Base-by-base conservation (phyloP, 2,113 vertebrate species). In the Callorhinus ursinus region DNA sequence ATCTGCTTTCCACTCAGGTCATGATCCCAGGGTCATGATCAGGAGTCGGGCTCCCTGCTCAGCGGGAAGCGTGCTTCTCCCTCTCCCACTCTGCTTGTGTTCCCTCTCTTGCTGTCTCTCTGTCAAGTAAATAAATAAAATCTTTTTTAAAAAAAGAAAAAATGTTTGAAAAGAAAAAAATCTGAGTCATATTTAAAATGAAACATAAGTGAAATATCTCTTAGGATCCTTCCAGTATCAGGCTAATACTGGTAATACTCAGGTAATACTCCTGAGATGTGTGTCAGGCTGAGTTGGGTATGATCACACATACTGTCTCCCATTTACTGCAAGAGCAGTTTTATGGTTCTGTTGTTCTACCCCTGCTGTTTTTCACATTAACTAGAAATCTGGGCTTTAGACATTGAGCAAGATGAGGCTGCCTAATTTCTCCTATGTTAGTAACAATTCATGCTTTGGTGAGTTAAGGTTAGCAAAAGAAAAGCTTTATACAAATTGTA, bases 351-450 rank as follows among this genome's bases (percentile, higher is more conserved):
- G 6, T 57, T 96, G 89, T 95, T 74, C 92, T 84, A 26, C 16
- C 93, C 86, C 63, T 92, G 96, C 95, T 97, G 86, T 63, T 97
- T 97, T 92, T 97, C 77, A 24, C 79, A 90, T 96, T 96, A 97
- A 96, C 83, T 90, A 96, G 93, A 95, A 98, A 71, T 89, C 53
- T 96, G 93, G 15, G 46, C 77, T 88, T 96, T 97, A 90, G 82
- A 98, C 59, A 94, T 61, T 91, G 94, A 85, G 49, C 61, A 97
- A 95, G 74, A 79, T 89, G 94, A 92, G 71, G 46, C 94, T 95
- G 93, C 63, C 88, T 82, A 84, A 90, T 90, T 85, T 94, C 61
- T 96, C 31, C 18, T 42, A 28, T 36, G 55, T 94, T 85, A 83
- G 24, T 7, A 77, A 88, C 84, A 93, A 79, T 90, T 93, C 95